Evolutionary conservation across 1,140 invertebrate genomes (phyloP).

Genomic region (Kradibia gibbosae): DNA sequence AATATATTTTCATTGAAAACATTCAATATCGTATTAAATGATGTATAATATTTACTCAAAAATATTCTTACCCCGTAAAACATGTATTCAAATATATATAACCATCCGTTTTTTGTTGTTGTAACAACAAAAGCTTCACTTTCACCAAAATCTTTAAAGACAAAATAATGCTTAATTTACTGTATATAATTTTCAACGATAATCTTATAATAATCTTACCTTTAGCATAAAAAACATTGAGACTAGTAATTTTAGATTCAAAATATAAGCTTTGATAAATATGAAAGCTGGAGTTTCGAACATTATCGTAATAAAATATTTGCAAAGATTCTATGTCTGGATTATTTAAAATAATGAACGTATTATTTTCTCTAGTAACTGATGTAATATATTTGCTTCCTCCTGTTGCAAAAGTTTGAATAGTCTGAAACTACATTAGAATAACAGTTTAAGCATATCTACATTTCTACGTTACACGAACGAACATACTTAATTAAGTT

Average conservation of each 20-base stretch:
- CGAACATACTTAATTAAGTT: too few relatives aligned
- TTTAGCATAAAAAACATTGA: slow-evolving; percentile 57
- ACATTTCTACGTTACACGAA: neutral
- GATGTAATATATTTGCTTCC: slow-evolving; percentile 56
- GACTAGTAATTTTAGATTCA: slow-evolving; percentile 47
- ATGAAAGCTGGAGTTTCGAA: slow-evolving; percentile 56
- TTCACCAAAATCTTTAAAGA: slow-evolving; percentile 51
- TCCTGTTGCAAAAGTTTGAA: slow-evolving; percentile 47
- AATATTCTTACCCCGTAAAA: slow-evolving; percentile 52
- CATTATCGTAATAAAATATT: slow-evolving; percentile 56
- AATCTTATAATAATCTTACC: slow-evolving; percentile 48
- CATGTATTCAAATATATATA: slow-evolving; percentile 62
- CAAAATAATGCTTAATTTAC: slow-evolving; percentile 5
- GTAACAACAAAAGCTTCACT: slow-evolving; percentile 56
- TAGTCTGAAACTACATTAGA: slow-evolving; percentile 29
- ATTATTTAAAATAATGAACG: slow-evolving; percentile 60
- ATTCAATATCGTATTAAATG: neutral
- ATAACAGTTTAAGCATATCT: neutral
- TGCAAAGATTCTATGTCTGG: slow-evolving; percentile 54
- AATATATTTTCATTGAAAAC: too few relatives aligned
- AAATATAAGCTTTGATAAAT: slow-evolving; percentile 60
- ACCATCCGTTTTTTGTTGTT: slow-evolving; percentile 55
- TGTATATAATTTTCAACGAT: neutral
- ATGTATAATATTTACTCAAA: neutral
- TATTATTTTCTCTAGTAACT: slow-evolving; percentile 48